Percentiles rank a stretch among this genome's conserved stretches.
Conservation (phyloP, 1,140 invertebrate genomes). For the Hylyphantes graminicola region DNA sequence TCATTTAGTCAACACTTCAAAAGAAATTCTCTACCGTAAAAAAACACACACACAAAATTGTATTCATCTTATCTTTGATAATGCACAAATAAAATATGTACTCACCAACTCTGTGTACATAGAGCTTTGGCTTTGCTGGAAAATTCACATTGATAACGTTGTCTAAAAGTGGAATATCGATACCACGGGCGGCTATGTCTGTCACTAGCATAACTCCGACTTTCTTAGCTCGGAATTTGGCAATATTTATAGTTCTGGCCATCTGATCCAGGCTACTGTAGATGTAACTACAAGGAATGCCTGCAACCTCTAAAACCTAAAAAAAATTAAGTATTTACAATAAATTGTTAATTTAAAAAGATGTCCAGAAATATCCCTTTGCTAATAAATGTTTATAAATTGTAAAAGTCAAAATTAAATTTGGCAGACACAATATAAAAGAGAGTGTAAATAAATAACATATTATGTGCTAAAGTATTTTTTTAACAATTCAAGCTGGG, state of each 20-base stretch:
- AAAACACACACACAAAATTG: background rate
- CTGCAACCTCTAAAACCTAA: conserved; percentile 83
- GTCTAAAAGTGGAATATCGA: conserved; percentile 96
- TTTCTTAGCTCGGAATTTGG: conserved; percentile 82
- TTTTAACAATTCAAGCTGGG: no score
- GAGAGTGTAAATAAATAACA: no score
- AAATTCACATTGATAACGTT: conserved; percentile 98
- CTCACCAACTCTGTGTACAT: conserved; percentile 97
- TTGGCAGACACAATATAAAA: no score
- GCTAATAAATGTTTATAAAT: no score
- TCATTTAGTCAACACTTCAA: no score
- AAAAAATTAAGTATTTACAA: conserved; percentile 63
- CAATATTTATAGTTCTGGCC: conserved; percentile 94
- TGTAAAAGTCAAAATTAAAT: no score
- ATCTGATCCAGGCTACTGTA: conserved; percentile 96
- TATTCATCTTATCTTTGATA: no score
- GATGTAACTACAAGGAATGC: conserved; percentile 87
- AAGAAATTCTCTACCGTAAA: background rate
- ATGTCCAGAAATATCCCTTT: no score
- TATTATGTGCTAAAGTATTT: no score
- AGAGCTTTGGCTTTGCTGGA: conserved; percentile 95
- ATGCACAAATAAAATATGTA: conserved; percentile 63
- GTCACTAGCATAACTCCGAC: conserved; percentile 90
- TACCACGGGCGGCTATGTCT: conserved; percentile 95
- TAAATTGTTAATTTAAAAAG: no score